Conservation (phyloP, 2,113 vertebrate species). For the human (Homo sapiens) region GRCh38 chr1:76430001-76430500, state of each 20-base stretch:
- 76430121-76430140: background rate
- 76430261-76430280: background rate
- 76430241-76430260: background rate
- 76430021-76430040: background rate
- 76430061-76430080: background rate
- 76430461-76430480: background rate
- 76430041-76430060: background rate
- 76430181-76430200: background rate
- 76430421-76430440: background rate
- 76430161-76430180: background rate
- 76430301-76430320: background rate
- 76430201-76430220: background rate
- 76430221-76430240: background rate
- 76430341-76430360: conserved; percentile 7
- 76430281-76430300: background rate
- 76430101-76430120: background rate
- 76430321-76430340: background rate
- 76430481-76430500: background rate
- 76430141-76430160: background rate
- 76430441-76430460: background rate
- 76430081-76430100: background rate
- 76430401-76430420: background rate
- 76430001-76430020: background rate
- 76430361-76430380: background rate
- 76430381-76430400: background rate